Evolutionary conservation across 2,888 invertebrate genomes (phyloP).

Genomic region (Neria commutata): DNA sequence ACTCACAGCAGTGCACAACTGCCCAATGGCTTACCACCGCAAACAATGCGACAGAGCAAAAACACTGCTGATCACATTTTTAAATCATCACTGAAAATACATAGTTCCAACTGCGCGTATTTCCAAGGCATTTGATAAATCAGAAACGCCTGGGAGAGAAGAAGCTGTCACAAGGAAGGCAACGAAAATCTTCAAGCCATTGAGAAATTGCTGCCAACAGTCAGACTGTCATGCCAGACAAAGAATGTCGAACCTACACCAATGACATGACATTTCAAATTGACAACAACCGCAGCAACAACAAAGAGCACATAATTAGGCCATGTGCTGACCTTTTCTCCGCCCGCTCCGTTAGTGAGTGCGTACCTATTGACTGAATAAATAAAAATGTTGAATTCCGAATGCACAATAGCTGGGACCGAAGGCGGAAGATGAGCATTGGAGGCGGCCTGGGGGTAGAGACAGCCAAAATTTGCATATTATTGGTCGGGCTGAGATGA

Average conservation of each 20-base stretch:
- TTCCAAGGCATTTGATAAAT: no score
- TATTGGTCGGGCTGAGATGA: neutral
- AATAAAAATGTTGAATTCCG: neutral
- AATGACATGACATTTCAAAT: neutral
- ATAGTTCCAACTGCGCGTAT: no score
- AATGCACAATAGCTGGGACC: neutral
- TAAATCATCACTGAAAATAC: no score
- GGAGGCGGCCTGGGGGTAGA: no score
- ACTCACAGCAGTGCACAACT: no score
- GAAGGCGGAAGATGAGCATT: no score
- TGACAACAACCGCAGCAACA: neutral
- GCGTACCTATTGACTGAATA: neutral
- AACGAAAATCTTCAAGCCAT: no score
- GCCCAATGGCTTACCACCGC: no score
- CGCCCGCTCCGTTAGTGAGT: neutral
- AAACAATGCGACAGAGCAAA: no score
- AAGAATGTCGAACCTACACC: neutral
- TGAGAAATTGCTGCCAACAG: neutral
- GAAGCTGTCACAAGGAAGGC: no score
- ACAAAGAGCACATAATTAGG: neutral
- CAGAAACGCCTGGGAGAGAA: no score
- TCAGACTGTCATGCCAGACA: neutral
- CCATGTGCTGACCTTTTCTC: slow-evolving; percentile 2
- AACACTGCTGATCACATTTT: no score
- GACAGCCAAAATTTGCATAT: slow-evolving; percentile 7